Evolutionary conservation across 2,797 vertebrate genomes (phyloP).

Genomic region (Phyllotis vaccarum): DNA sequence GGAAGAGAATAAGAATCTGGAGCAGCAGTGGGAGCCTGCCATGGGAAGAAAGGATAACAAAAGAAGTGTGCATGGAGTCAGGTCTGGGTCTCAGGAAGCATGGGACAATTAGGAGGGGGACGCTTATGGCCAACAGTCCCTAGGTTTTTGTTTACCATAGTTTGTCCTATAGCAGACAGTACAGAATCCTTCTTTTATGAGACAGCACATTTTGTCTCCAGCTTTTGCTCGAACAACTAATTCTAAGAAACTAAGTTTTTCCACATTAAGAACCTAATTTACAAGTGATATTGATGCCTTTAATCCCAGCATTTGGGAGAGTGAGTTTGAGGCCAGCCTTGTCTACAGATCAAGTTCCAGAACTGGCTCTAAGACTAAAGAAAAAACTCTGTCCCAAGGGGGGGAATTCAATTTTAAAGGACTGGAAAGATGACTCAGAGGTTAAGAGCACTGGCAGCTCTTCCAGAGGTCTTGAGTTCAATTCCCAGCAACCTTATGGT

Average conservation of each 20-base stretch:
- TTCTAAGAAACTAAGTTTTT: neutral
- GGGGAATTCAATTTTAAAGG: too few relatives aligned
- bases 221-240: neutral
- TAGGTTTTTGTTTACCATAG: neutral
- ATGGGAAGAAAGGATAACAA: neutral
- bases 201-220: neutral
- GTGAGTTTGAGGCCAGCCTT: too few relatives aligned
- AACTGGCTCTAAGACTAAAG: too few relatives aligned
- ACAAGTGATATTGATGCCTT: too few relatives aligned
- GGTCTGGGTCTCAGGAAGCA: neutral
- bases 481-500: too few relatives aligned
- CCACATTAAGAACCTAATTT: neutral
- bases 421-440: too few relatives aligned
- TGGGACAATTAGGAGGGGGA: neutral
- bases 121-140: neutral
- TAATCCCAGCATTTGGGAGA: too few relatives aligned
- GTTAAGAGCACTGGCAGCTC: too few relatives aligned
- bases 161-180: neutral
- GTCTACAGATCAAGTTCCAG: too few relatives aligned
- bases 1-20: neutral
- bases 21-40: neutral
- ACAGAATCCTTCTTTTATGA: neutral
- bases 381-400: too few relatives aligned
- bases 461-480: too few relatives aligned
- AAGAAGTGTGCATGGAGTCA: neutral